Conservation (phyloP, 2,888 invertebrate genomes). For the Chloroclysta siterata region DNA sequence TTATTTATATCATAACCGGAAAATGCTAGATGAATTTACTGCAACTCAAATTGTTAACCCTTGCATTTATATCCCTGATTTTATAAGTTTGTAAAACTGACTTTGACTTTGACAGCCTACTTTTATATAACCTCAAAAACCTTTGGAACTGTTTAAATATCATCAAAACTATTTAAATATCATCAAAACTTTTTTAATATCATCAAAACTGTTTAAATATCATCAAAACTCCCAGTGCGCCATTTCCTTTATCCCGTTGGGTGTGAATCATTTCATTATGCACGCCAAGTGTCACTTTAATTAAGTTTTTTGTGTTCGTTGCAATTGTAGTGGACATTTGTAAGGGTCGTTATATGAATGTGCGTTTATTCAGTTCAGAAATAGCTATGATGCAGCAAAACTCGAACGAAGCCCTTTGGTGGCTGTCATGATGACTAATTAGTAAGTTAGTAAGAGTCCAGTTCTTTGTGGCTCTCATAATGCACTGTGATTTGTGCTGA, state of each 20-base stretch:
- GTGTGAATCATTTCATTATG: slow-evolving; percentile 80
- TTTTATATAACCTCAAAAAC: too few relatives aligned
- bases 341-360: slow-evolving; percentile 67
- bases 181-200: too few relatives aligned
- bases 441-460: slow-evolving; percentile 11
- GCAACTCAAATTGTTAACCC: too few relatives aligned
- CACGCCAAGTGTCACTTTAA: slow-evolving; percentile 78
- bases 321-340: slow-evolving; percentile 73
- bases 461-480: slow-evolving; percentile 3
- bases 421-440: slow-evolving; percentile 38
- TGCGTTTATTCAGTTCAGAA: slow-evolving; percentile 63
- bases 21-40: too few relatives aligned
- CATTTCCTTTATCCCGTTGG: slow-evolving; percentile 23
- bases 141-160: too few relatives aligned
- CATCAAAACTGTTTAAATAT: too few relatives aligned
- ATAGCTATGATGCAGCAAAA: slow-evolving; percentile 66
- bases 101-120: too few relatives aligned
- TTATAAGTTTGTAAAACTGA: too few relatives aligned
- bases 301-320: slow-evolving; percentile 75
- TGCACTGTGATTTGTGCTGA: slow-evolving; percentile 1
- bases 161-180: too few relatives aligned
- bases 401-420: slow-evolving; percentile 23
- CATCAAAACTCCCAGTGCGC: not conserved
- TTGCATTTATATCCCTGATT: too few relatives aligned
- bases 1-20: too few relatives aligned